These are phyloP conservation scores for Calcarius lapponicus DNA, from an alignment of 2,797 vertebrate genomes.

Conservation along the genomic window DNA sequence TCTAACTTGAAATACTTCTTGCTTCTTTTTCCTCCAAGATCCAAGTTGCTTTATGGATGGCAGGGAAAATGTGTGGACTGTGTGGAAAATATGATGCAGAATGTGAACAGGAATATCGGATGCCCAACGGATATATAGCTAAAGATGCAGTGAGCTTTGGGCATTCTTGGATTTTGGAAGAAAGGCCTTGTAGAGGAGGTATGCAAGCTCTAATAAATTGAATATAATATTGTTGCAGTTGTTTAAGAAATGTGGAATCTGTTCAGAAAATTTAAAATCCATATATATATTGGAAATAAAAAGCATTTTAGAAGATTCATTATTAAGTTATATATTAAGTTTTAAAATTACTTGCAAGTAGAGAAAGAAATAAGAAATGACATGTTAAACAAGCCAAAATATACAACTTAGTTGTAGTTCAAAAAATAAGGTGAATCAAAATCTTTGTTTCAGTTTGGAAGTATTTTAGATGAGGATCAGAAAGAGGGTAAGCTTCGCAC, in stretches of 20 bases:
- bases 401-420: background rate
- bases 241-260: background rate
- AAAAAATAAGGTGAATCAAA: background rate
- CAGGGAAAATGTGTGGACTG: conserved; percentile 80
- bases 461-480: background rate
- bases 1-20: background rate
- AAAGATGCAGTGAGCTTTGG: conserved; percentile 75
- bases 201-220: background rate
- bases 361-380: background rate
- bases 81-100: conserved; percentile 84
- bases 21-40: conserved; percentile 67
- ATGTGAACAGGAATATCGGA: conserved; percentile 76
- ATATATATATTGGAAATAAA: background rate
- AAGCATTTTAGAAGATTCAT: background rate
- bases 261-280: background rate
- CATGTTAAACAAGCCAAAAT: background rate
- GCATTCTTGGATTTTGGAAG: conserved; percentile 83
- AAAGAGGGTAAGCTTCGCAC: background rate
- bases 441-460: background rate
- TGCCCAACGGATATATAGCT: conserved; percentile 73
- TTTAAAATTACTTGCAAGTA: background rate
- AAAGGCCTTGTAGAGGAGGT: conserved; percentile 74
- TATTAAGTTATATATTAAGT: background rate
- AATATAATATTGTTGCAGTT: background rate
- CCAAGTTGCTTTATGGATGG: conserved; percentile 81